phyloP scores from a whole-genome alignment of 2,113 vertebrate genomes.

The Grus americana region DNA sequence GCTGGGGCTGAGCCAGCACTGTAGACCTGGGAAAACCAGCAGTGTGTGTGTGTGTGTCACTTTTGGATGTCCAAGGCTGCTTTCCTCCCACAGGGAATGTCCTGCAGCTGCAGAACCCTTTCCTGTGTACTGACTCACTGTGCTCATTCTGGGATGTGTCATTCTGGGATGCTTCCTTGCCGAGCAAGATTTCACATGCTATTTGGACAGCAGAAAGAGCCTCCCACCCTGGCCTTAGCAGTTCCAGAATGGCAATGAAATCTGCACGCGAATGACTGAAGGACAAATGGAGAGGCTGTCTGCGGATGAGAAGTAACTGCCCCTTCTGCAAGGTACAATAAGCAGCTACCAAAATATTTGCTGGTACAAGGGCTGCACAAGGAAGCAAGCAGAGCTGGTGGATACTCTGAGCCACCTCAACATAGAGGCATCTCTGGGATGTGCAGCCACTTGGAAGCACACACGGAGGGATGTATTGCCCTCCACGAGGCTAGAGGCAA shows the following conservation, averaged over 20 bases:
- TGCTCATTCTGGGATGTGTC: not conserved
- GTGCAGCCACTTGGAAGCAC: not conserved
- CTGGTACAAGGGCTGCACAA: not conserved
- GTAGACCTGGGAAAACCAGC: not conserved
- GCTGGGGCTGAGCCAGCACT: slow-evolving; percentile 5
- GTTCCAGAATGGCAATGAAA: not conserved
- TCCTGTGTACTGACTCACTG: not conserved
- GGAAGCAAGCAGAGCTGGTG: not conserved
- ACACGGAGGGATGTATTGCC: not conserved
- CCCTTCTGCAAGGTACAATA: not conserved
- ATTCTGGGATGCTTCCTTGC: not conserved
- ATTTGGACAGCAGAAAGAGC: not conserved
- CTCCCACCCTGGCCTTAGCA: not conserved
- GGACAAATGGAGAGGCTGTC: not conserved
- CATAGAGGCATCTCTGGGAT: not conserved
- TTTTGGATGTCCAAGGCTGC: not conserved
- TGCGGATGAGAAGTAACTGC: not conserved
- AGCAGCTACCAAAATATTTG: not conserved
- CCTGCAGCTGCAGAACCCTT: not conserved
- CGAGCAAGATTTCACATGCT: not conserved
- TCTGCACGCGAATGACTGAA: not conserved
- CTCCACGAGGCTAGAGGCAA: not conserved
- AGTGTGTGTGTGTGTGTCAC: not conserved
- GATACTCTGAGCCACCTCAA: not conserved
- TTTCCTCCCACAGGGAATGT: not conserved